phyloP scores from a whole-genome alignment of 2,113 vertebrate species.

The Typhlomys cinereus region DNA sequence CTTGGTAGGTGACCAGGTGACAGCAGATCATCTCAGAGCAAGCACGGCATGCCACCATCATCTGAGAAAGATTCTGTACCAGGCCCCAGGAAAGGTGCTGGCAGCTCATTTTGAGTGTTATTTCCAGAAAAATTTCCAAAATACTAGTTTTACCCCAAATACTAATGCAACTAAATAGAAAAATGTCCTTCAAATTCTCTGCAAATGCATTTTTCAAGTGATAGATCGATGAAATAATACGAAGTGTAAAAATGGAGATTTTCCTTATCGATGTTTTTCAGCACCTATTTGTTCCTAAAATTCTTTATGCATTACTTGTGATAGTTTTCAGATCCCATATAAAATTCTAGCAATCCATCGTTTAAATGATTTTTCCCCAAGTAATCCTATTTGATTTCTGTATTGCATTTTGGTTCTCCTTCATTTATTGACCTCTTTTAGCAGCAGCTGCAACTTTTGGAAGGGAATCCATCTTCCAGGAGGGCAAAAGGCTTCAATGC shows the following conservation, averaged over 20 bases:
- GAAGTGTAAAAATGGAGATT: background rate
- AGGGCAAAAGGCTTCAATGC: background rate
- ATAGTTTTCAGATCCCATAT: background rate
- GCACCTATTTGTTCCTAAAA: background rate
- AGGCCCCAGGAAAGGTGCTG: background rate
- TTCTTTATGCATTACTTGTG: background rate
- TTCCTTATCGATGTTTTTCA: background rate
- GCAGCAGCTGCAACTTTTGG: background rate
- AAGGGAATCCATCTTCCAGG: background rate
- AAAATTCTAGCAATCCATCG: background rate
- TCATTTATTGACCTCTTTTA: conserved; percentile 33
- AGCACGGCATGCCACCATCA: too few species aligned
- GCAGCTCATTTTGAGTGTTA: background rate
- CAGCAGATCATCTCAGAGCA: background rate
- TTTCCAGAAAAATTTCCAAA: background rate
- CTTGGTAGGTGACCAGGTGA: background rate
- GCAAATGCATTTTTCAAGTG: background rate
- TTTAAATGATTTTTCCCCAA: background rate
- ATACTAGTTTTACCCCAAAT: background rate
- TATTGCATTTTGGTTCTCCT: background rate
- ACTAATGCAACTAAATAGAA: background rate
- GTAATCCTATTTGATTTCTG: background rate
- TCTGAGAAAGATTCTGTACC: background rate
- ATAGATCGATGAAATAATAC: background rate
- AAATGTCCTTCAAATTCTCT: background rate